Conservation (phyloP, 2,888 invertebrate genomes). For the Thymelicus acteon region DNA sequence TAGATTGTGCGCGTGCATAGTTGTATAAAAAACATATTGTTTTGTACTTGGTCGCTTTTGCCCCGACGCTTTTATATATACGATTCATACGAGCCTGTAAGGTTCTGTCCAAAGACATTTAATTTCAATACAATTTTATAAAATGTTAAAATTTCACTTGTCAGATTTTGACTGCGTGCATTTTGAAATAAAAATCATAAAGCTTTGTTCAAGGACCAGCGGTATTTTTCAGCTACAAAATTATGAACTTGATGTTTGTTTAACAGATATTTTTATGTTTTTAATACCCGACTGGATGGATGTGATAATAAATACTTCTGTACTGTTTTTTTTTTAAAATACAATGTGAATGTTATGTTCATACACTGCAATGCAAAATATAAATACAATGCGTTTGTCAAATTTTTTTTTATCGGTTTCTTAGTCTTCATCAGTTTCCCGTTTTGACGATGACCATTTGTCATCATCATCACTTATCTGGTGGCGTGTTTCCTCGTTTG, state of each 20-base stretch:
- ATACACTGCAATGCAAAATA: no score
- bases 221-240: background rate
- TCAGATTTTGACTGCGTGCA: background rate
- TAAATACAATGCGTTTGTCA: no score
- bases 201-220: background rate
- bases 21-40: conserved; percentile 16
- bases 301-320: no score
- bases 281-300: background rate
- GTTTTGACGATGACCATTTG: no score
- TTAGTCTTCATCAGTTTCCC: no score
- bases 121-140: background rate
- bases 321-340: no score
- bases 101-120: background rate
- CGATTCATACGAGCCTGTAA: background rate
- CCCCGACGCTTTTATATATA: conserved; percentile 5
- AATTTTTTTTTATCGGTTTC: no score
- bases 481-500: no score
- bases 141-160: background rate
- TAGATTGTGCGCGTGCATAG: conserved; percentile 28
- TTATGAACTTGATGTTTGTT: background rate
- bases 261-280: background rate
- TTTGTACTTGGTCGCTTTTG: conserved; percentile 15
- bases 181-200: conserved; percentile 1
- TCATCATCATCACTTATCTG: no score
- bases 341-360: no score